phyloP scores from a whole-genome alignment of 1,140 invertebrate species.

The Anastrepha ludens region DNA sequence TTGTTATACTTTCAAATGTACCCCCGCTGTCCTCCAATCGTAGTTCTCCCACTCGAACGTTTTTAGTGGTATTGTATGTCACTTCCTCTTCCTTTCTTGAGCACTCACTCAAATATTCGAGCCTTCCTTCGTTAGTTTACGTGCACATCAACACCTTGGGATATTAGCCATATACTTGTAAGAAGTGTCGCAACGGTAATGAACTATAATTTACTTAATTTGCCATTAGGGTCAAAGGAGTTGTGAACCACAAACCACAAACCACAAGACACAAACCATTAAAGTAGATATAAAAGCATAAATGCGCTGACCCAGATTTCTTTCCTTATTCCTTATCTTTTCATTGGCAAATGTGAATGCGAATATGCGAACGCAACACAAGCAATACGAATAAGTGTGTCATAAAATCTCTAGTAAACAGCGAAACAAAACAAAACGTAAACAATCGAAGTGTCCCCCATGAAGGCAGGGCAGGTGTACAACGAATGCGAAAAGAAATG shows the following conservation, averaged over 20 bases:
- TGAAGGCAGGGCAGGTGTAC: not conserved
- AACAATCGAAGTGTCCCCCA: not conserved
- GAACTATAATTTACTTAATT: conserved; percentile 12
- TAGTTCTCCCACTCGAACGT: not conserved
- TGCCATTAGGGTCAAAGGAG: conserved; percentile 35
- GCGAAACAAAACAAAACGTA: not conserved
- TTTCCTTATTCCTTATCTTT: conserved; percentile 37
- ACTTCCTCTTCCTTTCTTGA: not conserved
- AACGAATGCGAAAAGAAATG: not conserved
- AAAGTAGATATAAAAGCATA: conserved; percentile 30
- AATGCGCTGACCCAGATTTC: conserved; percentile 37
- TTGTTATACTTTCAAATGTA: not conserved
- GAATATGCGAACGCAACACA: not conserved
- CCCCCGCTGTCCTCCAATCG: not conserved
- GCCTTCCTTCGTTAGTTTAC: not conserved
- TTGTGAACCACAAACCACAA: too few species aligned
- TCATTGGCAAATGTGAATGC: not conserved
- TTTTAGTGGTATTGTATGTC: not conserved
- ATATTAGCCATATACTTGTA: not conserved
- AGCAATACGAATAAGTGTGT: conserved; percentile 16
- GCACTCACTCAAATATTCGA: not conserved
- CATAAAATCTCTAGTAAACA: conserved; percentile 30
- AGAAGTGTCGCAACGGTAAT: conserved; percentile 8
- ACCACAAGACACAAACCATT: not conserved
- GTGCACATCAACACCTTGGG: not conserved